Base-by-base conservation (phyloP, 2,113 vertebrate genomes). In the Eulemur macaco region DNA sequence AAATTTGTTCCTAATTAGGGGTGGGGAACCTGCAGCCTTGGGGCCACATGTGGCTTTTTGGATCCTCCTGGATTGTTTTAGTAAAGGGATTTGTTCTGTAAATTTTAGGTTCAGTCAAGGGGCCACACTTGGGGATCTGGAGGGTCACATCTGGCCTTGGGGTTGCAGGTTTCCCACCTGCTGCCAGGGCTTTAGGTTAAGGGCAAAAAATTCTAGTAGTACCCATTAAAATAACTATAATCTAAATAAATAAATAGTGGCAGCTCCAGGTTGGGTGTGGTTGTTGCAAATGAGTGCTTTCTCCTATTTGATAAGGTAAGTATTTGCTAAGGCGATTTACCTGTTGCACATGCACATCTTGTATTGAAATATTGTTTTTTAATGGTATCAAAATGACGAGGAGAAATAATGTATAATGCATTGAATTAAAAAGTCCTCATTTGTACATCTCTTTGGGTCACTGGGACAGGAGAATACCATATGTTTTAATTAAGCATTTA, bases 211-310 rank as follows among this genome's bases (percentile, higher is more conserved):
- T 69, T 64, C 31, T 95, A 71, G 21, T 50, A 78, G 50, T 80
- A 37, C 23, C 45, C 5, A 23, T 95, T 95, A 76, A 94, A 92
- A 39, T 86, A 92, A 50, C 50, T 78, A 12, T 71, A 56, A 74
- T 86, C 39, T 83, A 34, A 63, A 86, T 94, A 56, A 95, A 74
- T 25, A 84, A 94, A 64, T 47, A 29, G 37, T 66, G 42, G 23
- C 37, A 89, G 13, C 23, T 74, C 10, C 42, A 58, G 8, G 92
- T 95, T 63, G 68, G 58, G 34, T 89, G 68, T 39, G 31, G 31
- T 93, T 25, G 73, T 95, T 97, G 54, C 15, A 73, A 91, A 92
- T 85, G n/a, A 88, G 63, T 93, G 37, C 64, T 58, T 84, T 88
- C 52, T 1, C 45, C 25, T 74, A 9, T 88, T 94, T 83, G 42